These are phyloP conservation scores for Drosophila hawaiiensis DNA, from an alignment of 2,888 invertebrate genomes.

Conservation along the genomic window DNA sequence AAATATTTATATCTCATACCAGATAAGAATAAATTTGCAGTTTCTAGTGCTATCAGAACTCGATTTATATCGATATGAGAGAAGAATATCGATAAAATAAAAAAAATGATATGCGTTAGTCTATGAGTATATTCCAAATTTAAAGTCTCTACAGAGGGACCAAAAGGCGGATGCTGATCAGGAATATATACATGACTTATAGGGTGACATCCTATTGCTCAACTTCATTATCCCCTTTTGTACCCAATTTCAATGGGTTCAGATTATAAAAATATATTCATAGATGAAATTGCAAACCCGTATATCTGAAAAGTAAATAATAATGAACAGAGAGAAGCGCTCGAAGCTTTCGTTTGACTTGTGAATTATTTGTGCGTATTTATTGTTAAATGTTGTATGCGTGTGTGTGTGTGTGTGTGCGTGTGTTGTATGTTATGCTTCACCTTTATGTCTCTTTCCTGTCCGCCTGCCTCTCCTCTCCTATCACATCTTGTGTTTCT, in stretches of 20 bases:
- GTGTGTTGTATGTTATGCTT: conserved; percentile 23
- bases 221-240: not conserved
- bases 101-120: not conserved
- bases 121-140: not conserved
- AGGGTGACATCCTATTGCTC: not conserved
- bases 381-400: conserved; percentile 14
- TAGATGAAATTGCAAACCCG: conserved; percentile 22
- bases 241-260: not conserved
- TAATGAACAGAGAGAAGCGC: not conserved
- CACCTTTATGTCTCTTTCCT: conserved; percentile 48
- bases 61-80: not conserved
- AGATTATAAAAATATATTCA: not conserved
- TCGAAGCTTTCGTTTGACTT: conserved; percentile 24
- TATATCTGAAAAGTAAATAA: conserved; percentile 12
- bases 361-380: conserved; percentile 30
- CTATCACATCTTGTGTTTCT: not conserved
- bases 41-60: not conserved
- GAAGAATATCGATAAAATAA: not conserved
- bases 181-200: not conserved
- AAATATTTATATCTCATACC: not conserved
- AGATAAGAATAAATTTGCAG: not conserved
- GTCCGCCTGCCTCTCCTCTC: not conserved
- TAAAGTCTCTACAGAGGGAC: not conserved
- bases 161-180: not conserved
- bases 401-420: not conserved